Evolutionary conservation across 2,113 vertebrate species (phyloP), one percentile per base, ranked within the genome.

Genomic region (Chaenocephalus aceratus): DNA sequence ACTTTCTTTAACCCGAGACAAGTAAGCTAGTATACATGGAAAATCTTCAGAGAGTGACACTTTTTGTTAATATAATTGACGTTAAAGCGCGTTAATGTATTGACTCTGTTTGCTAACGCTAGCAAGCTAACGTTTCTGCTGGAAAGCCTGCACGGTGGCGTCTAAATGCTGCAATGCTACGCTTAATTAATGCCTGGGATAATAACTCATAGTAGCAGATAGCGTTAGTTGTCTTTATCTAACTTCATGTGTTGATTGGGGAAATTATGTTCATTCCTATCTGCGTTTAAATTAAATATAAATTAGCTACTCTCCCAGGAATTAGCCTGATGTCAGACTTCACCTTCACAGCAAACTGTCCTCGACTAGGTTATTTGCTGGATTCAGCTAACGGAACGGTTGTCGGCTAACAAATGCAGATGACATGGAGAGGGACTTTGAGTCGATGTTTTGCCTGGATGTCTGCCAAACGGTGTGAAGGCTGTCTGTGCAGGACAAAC

Each of bases 311-410:
- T 14, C 1, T 46, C 46, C 3, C 74, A 82, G 69, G 56, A 82
- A 77, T 15, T 58, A 75, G 66, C 13, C 72, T 1, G 41, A 15
- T 65, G 21, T 21, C 13, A 57, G 30, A 21, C 63, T 73, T 86
- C 73, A 68, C 62, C 80, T 68, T 80, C 78, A 72, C 16, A 71
- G 66, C 69, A 8, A 54, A 46, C 68, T 30, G 77, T 16, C 15
- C 49, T 5, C 23, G 86, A 69, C 60, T 56, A 6, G 57, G 72
- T 11, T 88, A 87, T 77, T 72, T 89, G 36, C 80, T 87, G 77
- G 73, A 62, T 53, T 2, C 44, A 56, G 77, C 77, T 66, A 67
- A 63, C 36, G 34, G 16, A 18, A n/a, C 36, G 48, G n/a, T 11
- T 21, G 23, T 45, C 3, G 30, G 64, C 54, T 72, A 85, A 82